A percentile compares a stretch with the other conserved stretches of the same genome.
These are phyloP conservation scores for Arvicola amphibius DNA, from an alignment of 2,797 vertebrate species.

Conservation along the genomic window DNA sequence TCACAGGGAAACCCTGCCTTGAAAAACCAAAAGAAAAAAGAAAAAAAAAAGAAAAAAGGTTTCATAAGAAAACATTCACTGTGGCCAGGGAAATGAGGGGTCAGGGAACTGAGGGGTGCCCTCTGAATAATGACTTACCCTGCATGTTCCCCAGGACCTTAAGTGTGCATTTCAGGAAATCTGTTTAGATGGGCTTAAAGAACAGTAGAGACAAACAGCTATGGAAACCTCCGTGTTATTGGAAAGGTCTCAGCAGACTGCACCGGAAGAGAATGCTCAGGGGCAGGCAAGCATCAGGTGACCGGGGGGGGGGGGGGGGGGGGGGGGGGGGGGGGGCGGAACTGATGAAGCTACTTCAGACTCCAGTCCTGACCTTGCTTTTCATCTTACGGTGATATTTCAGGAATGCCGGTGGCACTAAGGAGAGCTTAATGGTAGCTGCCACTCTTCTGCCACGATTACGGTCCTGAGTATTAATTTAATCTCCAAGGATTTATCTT, in stretches of 20 bases:
- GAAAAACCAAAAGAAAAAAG: not conserved
- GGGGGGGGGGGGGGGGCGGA: not conserved
- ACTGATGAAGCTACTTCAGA: not conserved
- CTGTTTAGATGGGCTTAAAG: constrained; percentile 36
- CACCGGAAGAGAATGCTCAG: not conserved
- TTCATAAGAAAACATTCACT: not conserved
- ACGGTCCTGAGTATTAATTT: constrained; percentile 70
- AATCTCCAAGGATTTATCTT: constrained; percentile 33
- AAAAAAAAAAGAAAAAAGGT: too few species aligned
- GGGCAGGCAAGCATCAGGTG: not conserved
- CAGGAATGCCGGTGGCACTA: constrained; percentile 73
- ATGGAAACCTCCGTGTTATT: not conserved
- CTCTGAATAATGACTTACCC: constrained; percentile 15
- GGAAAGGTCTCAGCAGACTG: not conserved
- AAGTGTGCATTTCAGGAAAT: constrained; percentile 41
- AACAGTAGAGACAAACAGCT: not conserved
- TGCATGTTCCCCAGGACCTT: not conserved
- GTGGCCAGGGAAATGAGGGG: not conserved
- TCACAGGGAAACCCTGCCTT: not conserved
- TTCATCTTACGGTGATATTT: constrained; percentile 67
- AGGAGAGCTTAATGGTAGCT: constrained; percentile 75
- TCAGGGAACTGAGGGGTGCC: not conserved
- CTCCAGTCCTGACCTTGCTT: not conserved
- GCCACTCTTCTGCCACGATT: constrained; percentile 72
- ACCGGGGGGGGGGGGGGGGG: not conserved